phyloP scores from a whole-genome alignment of 1,140 invertebrate species.

The Meloidogyne chitwoodi region DNA sequence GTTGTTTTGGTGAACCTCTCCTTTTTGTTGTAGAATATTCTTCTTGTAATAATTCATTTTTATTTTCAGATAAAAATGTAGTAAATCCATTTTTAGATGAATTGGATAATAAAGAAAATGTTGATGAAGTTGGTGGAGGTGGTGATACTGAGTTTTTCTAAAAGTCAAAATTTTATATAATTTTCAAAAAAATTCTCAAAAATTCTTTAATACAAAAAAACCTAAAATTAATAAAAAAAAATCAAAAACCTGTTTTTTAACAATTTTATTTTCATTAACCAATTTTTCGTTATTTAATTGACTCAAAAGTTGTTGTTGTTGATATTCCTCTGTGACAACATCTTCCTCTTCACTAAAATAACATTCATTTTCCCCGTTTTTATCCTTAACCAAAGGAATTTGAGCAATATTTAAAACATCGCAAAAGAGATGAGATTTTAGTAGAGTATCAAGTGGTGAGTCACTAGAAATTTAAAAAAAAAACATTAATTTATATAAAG shows the following conservation, averaged over 20 bases:
- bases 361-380: conserved; percentile 34
- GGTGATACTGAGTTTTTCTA: too few species aligned
- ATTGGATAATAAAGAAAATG: background rate
- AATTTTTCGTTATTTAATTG: background rate
- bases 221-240: too few species aligned
- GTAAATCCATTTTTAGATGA: background rate
- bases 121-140: background rate
- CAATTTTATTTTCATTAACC: background rate
- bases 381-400: conserved; percentile 48
- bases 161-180: too few species aligned
- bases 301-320: background rate
- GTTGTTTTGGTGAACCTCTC: background rate
- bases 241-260: too few species aligned
- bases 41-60: background rate
- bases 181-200: background rate
- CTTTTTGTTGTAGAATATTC: background rate
- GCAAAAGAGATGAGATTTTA: conserved; percentile 63
- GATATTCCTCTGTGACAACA: background rate
- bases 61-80: background rate
- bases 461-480: conserved; percentile 57
- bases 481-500: too few species aligned
- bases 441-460: conserved; percentile 64
- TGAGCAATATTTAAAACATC: conserved; percentile 63
- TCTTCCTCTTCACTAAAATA: background rate
- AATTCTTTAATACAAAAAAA: too few species aligned